Percentiles rank a stretch among this genome's conserved stretches.
phyloP scores from a whole-genome alignment of 2,113 vertebrate species.

The Thalassoma bifasciatum region DNA sequence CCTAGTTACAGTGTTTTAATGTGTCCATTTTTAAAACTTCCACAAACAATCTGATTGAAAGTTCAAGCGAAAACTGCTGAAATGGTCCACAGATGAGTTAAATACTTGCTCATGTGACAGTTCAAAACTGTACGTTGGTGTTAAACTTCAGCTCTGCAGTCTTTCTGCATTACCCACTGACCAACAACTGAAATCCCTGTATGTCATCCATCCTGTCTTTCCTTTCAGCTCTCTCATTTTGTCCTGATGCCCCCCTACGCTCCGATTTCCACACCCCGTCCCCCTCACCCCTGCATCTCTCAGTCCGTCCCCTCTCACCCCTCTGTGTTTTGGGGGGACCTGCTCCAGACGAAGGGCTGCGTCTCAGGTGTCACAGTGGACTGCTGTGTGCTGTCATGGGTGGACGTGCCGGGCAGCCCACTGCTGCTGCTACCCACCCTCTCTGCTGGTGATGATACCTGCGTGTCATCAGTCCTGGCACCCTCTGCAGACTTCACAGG shows the following conservation, averaged over 20 bases:
- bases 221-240: neutral
- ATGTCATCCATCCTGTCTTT: neutral
- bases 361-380: constrained; percentile 32
- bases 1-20: too few species aligned
- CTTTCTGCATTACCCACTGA: too few species aligned
- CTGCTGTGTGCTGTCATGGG: constrained; percentile 34
- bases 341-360: neutral
- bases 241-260: neutral
- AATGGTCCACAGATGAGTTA: too few species aligned
- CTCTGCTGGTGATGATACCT: constrained; percentile 64
- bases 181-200: too few species aligned
- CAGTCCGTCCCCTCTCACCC: constrained; percentile 1
- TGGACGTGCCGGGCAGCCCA: constrained; percentile 32
- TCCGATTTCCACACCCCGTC: neutral
- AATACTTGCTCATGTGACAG: too few species aligned
- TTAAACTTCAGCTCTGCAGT: too few species aligned
- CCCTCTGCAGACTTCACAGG: constrained; percentile 75
- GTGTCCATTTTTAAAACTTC: too few species aligned
- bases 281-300: constrained; percentile 2
- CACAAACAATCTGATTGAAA: too few species aligned
- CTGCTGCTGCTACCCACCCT: constrained; percentile 34
- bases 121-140: too few species aligned
- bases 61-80: too few species aligned
- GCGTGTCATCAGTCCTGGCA: constrained; percentile 71
- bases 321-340: constrained; percentile 6